These are phyloP conservation scores for Chromobotia macracanthus DNA, from an alignment of 2,797 vertebrate genomes.

Conservation along the genomic window DNA sequence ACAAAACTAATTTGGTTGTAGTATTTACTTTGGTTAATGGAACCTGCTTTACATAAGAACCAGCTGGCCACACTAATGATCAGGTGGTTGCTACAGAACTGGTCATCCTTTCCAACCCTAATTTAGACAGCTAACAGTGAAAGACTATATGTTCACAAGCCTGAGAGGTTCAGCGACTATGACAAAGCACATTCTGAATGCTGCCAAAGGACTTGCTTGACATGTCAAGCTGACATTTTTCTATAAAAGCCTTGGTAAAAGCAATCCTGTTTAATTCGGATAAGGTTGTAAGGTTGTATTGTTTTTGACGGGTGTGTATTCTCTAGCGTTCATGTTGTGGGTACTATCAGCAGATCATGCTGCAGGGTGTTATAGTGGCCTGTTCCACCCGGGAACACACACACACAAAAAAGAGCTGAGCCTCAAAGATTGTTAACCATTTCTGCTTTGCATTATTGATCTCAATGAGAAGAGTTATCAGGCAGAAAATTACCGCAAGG, in stretches of 20 bases:
- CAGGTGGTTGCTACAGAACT: neutral
- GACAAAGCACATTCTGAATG: constrained; percentile 36
- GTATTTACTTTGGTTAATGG: no score
- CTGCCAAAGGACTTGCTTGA: constrained; percentile 1
- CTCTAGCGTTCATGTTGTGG: constrained; percentile 20
- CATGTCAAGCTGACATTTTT: constrained; percentile 29
- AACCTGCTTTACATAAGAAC: no score
- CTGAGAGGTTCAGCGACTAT: neutral
- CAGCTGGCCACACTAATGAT: no score
- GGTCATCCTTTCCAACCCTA: neutral
- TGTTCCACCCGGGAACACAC: constrained; percentile 32
- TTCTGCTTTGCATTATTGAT: constrained; percentile 62
- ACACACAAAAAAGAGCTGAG: constrained; percentile 46
- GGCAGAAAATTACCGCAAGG: constrained; percentile 59
- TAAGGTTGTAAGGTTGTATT: constrained; percentile 34
- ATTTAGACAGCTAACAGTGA: neutral
- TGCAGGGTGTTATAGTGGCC: constrained; percentile 38
- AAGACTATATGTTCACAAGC: constrained; percentile 13
- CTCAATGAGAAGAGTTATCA: constrained; percentile 60
- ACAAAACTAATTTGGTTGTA: neutral
- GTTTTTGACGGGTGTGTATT: constrained; percentile 35
- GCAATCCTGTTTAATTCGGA: constrained; percentile 16
- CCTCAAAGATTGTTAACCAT: constrained; percentile 58
- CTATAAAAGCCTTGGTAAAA: constrained; percentile 20
- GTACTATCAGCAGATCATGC: constrained; percentile 46